phyloP scores from a whole-genome alignment of 2,888 invertebrate species.

The Plagiodera versicolora region DNA sequence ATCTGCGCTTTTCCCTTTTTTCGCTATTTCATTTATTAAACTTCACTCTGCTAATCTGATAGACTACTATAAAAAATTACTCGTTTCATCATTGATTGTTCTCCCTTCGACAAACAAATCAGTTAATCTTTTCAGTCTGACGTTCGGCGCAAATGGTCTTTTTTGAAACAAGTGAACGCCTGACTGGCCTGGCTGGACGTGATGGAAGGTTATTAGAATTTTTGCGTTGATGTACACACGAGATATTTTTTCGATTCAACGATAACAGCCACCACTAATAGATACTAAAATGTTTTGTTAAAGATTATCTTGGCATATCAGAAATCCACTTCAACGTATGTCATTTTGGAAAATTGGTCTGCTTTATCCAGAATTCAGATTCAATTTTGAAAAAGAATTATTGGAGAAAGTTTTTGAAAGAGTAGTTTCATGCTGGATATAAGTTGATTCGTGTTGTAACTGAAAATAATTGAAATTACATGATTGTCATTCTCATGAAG shows the following conservation, averaged over 20 bases:
- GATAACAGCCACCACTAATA: neutral
- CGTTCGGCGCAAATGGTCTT: constrained; percentile 30
- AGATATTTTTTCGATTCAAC: constrained; percentile 13
- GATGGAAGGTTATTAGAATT: constrained; percentile 24
- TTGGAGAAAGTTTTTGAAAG: too few relatives aligned
- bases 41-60: constrained; percentile 32
- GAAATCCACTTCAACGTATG: too few relatives aligned
- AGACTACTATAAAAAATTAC: constrained; percentile 34
- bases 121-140: constrained; percentile 38
- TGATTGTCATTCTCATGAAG: too few relatives aligned
- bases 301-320: too few relatives aligned
- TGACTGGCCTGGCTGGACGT: constrained; percentile 32
- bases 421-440: too few relatives aligned
- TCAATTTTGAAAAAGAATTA: too few relatives aligned
- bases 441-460: too few relatives aligned
- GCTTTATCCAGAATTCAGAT: too few relatives aligned
- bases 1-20: constrained; percentile 17
- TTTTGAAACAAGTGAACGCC: constrained; percentile 22
- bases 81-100: constrained; percentile 39
- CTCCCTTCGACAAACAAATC: constrained; percentile 40
- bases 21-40: constrained; percentile 32
- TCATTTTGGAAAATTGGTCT: too few relatives aligned
- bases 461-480: too few relatives aligned
- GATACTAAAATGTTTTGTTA: neutral
- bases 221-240: constrained; percentile 14